Conservation (phyloP, 2,888 invertebrate species). For the Luperina testacea region DNA sequence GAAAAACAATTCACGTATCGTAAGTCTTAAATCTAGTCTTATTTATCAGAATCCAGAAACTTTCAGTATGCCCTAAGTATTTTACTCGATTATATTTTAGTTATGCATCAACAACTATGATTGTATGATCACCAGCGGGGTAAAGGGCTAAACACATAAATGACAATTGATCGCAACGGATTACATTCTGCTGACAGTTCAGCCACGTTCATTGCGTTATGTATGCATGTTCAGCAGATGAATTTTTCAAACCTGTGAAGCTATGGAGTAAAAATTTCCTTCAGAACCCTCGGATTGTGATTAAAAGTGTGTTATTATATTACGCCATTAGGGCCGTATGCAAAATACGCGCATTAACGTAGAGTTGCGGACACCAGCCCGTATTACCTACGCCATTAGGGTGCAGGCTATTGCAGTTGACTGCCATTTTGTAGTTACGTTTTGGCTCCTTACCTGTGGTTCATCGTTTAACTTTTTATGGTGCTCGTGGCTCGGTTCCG, state of each 20-base stretch:
- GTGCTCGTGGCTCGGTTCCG: constrained; percentile 94
- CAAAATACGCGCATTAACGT: no score
- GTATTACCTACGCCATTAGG: no score
- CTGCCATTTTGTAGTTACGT: neutral
- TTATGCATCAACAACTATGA: neutral
- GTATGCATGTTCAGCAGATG: neutral
- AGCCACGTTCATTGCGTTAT: neutral
- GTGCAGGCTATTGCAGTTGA: neutral
- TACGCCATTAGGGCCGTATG: no score
- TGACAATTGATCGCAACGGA: neutral
- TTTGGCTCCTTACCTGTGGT: constrained; percentile 79
- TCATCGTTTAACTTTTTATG: constrained; percentile 94
- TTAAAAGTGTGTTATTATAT: neutral
- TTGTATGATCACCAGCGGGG: neutral
- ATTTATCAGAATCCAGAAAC: no score
- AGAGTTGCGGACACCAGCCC: no score
- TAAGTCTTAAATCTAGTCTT: no score
- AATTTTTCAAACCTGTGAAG: neutral
- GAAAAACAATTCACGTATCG: no score
- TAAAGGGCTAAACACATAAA: neutral
- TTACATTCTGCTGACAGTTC: neutral
- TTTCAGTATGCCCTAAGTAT: no score
- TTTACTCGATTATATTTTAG: neutral
- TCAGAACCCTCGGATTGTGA: neutral
- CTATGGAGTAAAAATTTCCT: neutral